Base-by-base conservation (phyloP, 2,888 invertebrate species). In the Horisme vitalbata region DNA sequence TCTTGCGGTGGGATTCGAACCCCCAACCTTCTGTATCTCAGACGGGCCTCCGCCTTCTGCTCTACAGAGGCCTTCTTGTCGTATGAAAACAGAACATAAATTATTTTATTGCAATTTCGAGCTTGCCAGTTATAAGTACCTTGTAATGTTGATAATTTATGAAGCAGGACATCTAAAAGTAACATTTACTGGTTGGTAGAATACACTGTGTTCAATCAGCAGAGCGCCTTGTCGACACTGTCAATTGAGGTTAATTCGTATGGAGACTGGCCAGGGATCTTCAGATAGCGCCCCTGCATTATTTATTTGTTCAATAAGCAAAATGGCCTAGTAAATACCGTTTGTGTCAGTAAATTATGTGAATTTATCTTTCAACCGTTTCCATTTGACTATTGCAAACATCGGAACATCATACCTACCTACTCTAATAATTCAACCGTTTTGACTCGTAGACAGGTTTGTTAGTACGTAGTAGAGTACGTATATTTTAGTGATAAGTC, bases 211-310 rank as follows among this genome's bases (percentile, higher is more conserved):
- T 85, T 85, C 87, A 89, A 88, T 87, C 84, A 87, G 79, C 81
- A 78, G 82, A 85, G 84, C 83, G 85, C 86, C 86, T 86, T 69
- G 82, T 80, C 79, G 78, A 70, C 73, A 71, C 79, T 71, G 75
- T 88, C 89, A 89, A 89, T 89, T 89, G 89, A 85, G 88, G 88
- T 89, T 87, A 89, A 89, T 87, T 89, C 74, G 68, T 81, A 81
- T 75, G 79, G 79, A 87, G 86, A 80, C 84, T 78, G 80, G 72
- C 77, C 79, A 84, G 79, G 80, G 83, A 86, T 81, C 82, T 75
- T 80, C 79, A 81, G 68, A 65, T 73, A 70, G 81, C 79, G 80
- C 83, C 84, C 82, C 79, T 80, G 75, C 79, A 76, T 81, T 82
- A 83, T 85, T 79, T 83, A 82, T 82, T 78, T 76, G 80, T 81